Conservation (phyloP, 2,888 invertebrate species). For the Leucophenga maculata region DNA sequence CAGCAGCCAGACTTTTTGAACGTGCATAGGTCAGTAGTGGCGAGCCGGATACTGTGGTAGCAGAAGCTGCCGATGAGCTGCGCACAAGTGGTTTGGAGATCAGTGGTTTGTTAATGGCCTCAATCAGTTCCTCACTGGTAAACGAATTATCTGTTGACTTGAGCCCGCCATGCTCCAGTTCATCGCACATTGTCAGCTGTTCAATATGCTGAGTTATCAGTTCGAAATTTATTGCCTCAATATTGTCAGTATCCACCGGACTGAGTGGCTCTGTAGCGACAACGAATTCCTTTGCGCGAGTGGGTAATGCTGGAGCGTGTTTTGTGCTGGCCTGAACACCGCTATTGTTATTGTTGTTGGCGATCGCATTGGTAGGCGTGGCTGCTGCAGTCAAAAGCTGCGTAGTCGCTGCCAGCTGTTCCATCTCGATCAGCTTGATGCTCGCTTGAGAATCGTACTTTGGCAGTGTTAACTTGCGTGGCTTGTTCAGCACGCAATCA, state of each 20-base stretch:
- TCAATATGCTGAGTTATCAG: slow-evolving; percentile 57
- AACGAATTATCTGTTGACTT: neutral
- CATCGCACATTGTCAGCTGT: slow-evolving; percentile 50
- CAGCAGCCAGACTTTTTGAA: slow-evolving; percentile 59
- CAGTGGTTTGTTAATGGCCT: slow-evolving; percentile 61
- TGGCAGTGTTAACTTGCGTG: slow-evolving; percentile 49
- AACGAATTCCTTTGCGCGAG: slow-evolving; percentile 54
- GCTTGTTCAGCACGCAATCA: slow-evolving; percentile 42
- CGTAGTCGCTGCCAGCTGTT: slow-evolving; percentile 50
- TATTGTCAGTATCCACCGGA: slow-evolving; percentile 50
- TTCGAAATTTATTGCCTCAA: slow-evolving; percentile 59
- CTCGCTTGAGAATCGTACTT: slow-evolving; percentile 49
- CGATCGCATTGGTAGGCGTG: slow-evolving; percentile 19
- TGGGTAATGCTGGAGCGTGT: slow-evolving; percentile 29
- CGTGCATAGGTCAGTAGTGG: slow-evolving; percentile 69
- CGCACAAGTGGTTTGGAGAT: slow-evolving; percentile 60
- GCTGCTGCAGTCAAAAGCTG: slow-evolving; percentile 41
- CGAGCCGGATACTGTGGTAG: slow-evolving; percentile 52
- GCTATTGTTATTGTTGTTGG: slow-evolving; percentile 1
- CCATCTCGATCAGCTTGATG: slow-evolving; percentile 59
- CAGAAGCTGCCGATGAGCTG: slow-evolving; percentile 58
- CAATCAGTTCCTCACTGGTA: slow-evolving; percentile 46
- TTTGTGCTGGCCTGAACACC: too few species aligned
- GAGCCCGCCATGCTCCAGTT: slow-evolving; percentile 32
- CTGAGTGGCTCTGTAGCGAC: slow-evolving; percentile 56